Percentiles rank a stretch among this genome's conserved stretches.
phyloP scores from a whole-genome alignment of 2,113 vertebrate species.

The Pogona vitticeps region DNA sequence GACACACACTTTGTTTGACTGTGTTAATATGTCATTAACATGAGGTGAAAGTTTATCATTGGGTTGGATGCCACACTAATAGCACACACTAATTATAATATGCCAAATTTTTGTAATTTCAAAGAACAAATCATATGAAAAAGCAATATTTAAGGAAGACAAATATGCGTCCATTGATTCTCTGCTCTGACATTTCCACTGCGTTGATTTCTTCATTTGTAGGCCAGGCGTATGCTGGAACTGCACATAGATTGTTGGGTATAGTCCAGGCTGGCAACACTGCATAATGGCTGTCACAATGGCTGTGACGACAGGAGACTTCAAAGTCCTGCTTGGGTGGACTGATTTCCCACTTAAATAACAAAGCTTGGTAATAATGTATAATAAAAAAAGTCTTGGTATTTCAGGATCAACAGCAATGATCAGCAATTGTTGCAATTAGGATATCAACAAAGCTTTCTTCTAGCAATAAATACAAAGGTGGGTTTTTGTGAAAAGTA shows the following conservation, averaged over 20 bases:
- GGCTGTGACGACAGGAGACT: too few species aligned
- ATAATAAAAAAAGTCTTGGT: too few species aligned
- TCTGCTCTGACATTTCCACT: not conserved
- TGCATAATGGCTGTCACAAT: not conserved
- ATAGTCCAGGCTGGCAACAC: not conserved
- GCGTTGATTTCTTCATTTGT: not conserved
- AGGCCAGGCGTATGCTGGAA: not conserved
- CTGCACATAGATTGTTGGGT: not conserved
- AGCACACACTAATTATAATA: constrained; percentile 3
- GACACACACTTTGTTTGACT: constrained; percentile 18
- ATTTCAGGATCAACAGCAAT: too few species aligned
- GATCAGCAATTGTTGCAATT: too few species aligned
- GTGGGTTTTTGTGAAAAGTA: too few species aligned
- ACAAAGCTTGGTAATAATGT: too few species aligned
- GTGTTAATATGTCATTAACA: constrained; percentile 38
- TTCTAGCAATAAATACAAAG: too few species aligned
- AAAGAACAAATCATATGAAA: not conserved
- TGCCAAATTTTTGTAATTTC: not conserved
- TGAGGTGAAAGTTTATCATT: constrained; percentile 34
- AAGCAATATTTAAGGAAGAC: constrained; percentile 1
- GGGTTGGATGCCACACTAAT: not conserved
- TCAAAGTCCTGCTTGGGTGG: too few species aligned
- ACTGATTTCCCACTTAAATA: too few species aligned
- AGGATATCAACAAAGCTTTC: too few species aligned
- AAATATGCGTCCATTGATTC: not conserved